These are phyloP conservation scores for Aeoliscus strigatus DNA, from an alignment of 2,797 vertebrate genomes.

Conservation along the genomic window DNA sequence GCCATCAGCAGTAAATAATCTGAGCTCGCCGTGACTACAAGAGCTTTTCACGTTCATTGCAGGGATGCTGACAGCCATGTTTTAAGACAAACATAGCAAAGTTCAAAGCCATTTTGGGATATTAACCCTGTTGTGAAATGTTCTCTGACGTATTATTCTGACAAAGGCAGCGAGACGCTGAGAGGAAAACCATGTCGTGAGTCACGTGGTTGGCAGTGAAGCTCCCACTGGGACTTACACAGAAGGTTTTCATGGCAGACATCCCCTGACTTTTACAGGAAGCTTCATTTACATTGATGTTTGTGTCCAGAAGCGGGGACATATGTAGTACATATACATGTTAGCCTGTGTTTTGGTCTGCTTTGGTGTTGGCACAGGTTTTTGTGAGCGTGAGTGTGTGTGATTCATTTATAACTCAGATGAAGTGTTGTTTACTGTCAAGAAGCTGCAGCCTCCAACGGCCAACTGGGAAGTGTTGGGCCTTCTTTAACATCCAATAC, in stretches of 20 bases:
- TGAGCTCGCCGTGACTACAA: background rate
- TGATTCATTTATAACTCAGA: conserved; percentile 8
- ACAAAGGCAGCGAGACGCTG: conserved; percentile 24
- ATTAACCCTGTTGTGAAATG: conserved; percentile 11
- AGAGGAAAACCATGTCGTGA: conserved; percentile 53
- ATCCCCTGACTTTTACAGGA: conserved; percentile 15
- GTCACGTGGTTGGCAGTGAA: conserved; percentile 30
- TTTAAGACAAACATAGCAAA: conserved; percentile 28
- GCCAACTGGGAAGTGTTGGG: no score
- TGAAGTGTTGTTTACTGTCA: conserved; percentile 2
- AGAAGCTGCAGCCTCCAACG: conserved; percentile 1
- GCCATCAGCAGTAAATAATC: conserved; percentile 14
- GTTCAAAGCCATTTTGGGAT: conserved; percentile 22
- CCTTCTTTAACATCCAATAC: no score
- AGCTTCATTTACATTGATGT: conserved; percentile 12
- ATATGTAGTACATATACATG: conserved; percentile 22
- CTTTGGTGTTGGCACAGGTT: conserved; percentile 20
- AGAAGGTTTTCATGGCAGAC: conserved; percentile 26
- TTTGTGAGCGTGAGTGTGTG: conserved; percentile 11
- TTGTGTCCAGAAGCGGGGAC: conserved; percentile 11
- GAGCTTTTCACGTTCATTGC: conserved; percentile 18
- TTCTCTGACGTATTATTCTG: conserved; percentile 29
- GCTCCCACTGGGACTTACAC: conserved; percentile 33
- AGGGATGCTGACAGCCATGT: conserved; percentile 13
- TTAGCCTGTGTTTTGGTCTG: conserved; percentile 6